Conservation (phyloP, 2,888 invertebrate genomes). For the Callyntrura guangdongensis region DNA sequence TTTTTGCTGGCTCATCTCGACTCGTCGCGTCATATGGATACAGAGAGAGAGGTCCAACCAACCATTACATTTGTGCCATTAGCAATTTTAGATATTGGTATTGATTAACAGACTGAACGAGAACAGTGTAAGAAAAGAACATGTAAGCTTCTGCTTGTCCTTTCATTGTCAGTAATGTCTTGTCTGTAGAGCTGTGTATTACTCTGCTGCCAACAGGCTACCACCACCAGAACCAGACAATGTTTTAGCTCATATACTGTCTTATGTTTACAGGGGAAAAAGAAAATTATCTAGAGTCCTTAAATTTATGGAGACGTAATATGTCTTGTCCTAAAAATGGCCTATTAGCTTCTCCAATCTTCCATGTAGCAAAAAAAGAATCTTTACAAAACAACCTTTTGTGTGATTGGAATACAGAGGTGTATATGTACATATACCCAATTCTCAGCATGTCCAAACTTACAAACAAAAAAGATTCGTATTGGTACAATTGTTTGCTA, state of each 20-base stretch:
- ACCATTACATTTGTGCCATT: constrained; percentile 32
- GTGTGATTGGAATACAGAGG: background rate
- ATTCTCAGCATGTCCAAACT: constrained; percentile 24
- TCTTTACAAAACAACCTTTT: background rate
- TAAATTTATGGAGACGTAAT: constrained; percentile 31
- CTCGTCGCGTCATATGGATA: background rate
- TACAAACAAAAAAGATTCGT: background rate
- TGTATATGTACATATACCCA: too few relatives aligned
- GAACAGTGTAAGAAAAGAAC: background rate
- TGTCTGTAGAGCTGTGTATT: background rate
- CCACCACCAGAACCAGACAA: background rate
- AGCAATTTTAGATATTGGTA: constrained; percentile 16
- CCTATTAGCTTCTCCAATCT: background rate
- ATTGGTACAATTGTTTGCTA: background rate
- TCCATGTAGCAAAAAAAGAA: background rate
- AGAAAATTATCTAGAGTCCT: background rate
- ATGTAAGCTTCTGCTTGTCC: constrained; percentile 9
- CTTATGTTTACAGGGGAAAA: background rate
- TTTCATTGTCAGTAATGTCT: background rate
- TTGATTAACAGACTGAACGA: background rate
- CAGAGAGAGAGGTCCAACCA: constrained; percentile 33
- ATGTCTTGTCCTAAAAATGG: constrained; percentile 20
- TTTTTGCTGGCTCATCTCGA: constrained; percentile 37
- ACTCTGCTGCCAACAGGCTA: too few relatives aligned
- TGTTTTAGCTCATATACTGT: background rate